Conservation (phyloP, 2,888 invertebrate species). For the Elegia similella region DNA sequence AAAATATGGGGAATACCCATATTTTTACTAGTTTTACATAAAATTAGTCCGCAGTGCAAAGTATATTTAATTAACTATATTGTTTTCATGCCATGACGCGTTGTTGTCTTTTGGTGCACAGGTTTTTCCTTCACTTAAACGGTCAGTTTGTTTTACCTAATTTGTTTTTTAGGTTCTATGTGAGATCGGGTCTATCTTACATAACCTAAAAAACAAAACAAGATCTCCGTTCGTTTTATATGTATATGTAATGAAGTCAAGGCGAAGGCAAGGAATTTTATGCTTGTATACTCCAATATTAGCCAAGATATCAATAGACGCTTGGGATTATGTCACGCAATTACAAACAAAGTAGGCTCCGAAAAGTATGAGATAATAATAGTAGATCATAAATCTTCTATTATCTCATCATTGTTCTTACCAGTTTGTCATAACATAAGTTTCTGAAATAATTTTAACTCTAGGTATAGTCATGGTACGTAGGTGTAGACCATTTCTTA, state of each 20-base stretch:
- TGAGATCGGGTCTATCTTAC: neutral
- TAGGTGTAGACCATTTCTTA: too few relatives aligned
- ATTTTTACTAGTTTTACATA: too few relatives aligned
- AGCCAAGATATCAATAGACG: neutral
- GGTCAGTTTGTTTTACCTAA: neutral
- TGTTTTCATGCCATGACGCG: neutral
- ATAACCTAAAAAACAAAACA: neutral
- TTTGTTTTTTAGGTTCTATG: too few relatives aligned
- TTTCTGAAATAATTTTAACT: too few relatives aligned
- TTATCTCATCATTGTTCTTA: too few relatives aligned
- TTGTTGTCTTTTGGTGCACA: neutral
- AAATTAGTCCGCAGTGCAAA: too few relatives aligned
- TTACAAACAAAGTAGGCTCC: neutral
- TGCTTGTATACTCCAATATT: neutral
- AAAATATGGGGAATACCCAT: too few relatives aligned
- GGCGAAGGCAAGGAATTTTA: constrained; percentile 1
- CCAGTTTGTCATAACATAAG: too few relatives aligned
- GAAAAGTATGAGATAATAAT: neutral
- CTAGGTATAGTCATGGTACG: too few relatives aligned
- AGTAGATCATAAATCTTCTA: neutral
- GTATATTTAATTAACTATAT: too few relatives aligned
- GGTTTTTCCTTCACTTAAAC: neutral
- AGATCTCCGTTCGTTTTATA: neutral
- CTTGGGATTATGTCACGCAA: constrained; percentile 1
- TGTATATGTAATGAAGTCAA: neutral